Evolutionary conservation across 2,113 vertebrate genomes (phyloP).

Genomic region (Oplegnathus fasciatus): DNA sequence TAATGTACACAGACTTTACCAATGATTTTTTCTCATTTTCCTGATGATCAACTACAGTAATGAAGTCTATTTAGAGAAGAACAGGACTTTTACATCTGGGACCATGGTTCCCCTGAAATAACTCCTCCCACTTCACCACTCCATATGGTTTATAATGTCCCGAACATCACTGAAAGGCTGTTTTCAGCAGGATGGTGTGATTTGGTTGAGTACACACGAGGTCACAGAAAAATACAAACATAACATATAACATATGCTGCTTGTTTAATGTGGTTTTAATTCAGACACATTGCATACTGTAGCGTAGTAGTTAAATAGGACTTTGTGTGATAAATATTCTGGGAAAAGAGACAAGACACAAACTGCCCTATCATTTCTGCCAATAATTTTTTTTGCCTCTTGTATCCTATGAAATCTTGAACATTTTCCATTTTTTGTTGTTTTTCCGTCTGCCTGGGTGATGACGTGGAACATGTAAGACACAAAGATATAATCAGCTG

Average conservation of each 20-base stretch:
- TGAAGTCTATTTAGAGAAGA: neutral
- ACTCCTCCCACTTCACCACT: neutral
- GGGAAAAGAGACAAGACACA: conserved; percentile 32
- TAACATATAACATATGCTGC: conserved; percentile 23
- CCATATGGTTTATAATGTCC: neutral
- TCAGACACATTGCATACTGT: neutral
- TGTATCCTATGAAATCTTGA: conserved; percentile 48
- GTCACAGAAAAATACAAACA: conserved; percentile 5
- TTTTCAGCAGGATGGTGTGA: neutral
- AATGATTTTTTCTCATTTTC: neutral
- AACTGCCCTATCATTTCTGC: conserved; percentile 5
- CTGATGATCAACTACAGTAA: neutral
- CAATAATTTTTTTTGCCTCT: conserved; percentile 24
- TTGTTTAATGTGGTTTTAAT: neutral
- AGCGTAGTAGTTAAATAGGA: conserved; percentile 11
- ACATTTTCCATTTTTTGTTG: conserved; percentile 11
- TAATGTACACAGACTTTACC: neutral
- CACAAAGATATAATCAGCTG: conserved; percentile 23
- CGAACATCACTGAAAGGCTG: neutral
- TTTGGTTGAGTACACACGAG: neutral
- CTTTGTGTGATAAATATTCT: conserved; percentile 28
- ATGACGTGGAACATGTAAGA: conserved; percentile 26
- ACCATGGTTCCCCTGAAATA: too few relatives aligned
- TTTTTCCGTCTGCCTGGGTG: conserved; percentile 9
- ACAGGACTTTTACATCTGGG: neutral